Evolutionary conservation across 1,140 invertebrate genomes (phyloP).

Genomic region (Carcinoscorpius rotundicauda): DNA sequence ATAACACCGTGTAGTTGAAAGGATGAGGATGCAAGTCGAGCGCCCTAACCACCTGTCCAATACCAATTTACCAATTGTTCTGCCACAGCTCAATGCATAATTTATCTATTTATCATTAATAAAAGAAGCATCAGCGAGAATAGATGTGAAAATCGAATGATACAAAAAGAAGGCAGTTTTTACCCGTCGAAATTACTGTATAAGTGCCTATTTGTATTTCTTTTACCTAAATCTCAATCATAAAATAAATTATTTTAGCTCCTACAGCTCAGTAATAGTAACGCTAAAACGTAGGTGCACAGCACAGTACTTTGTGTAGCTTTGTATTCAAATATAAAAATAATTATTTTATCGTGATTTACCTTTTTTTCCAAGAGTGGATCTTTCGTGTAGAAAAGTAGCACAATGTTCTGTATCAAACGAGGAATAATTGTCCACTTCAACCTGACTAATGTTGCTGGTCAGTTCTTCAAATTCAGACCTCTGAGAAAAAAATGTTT

Average conservation of each 20-base stretch:
- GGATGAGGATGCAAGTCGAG: neutral
- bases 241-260: no score
- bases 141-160: neutral
- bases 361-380: constrained; percentile 27
- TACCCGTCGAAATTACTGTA: no score
- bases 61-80: no score
- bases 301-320: no score
- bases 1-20: no score
- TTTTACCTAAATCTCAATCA: no score
- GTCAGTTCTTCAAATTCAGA: constrained; percentile 49
- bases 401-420: constrained; percentile 10
- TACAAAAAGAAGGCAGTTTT: neutral
- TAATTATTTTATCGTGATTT: neutral
- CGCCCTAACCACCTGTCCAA: neutral
- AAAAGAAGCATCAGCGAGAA: neutral
- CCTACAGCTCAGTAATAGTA: no score
- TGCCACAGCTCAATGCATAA: neutral
- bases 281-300: no score
- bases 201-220: no score
- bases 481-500: constrained; percentile 39
- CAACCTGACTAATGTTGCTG: constrained; percentile 51
- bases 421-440: constrained; percentile 35
- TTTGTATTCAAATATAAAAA: no score
- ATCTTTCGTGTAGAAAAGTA: constrained; percentile 13
- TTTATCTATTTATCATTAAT: neutral